These are phyloP conservation scores for Ctenoplectra terminalis DNA, from an alignment of 1,140 invertebrate species.

Conservation along the genomic window DNA sequence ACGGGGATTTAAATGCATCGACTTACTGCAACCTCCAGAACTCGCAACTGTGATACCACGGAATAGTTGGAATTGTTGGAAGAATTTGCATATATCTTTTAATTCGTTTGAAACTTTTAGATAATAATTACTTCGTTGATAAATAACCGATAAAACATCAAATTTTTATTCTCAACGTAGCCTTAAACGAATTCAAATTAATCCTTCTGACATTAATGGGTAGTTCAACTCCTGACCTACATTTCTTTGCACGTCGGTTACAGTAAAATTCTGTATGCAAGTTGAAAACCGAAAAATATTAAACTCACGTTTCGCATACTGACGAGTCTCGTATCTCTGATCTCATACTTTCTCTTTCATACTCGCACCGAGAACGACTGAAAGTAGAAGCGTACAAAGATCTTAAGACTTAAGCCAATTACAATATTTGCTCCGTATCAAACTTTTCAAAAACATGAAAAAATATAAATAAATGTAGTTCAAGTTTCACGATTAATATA, in stretches of 20 bases:
- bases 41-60: not conserved
- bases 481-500: too few relatives aligned
- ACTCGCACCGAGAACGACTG: not conserved
- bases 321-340: not conserved
- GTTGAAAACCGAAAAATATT: not conserved
- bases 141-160: not conserved
- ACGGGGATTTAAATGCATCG: conserved; percentile 26
- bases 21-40: not conserved
- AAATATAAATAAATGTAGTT: too few relatives aligned
- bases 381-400: too few relatives aligned
- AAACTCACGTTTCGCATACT: not conserved
- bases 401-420: too few relatives aligned
- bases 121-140: not conserved
- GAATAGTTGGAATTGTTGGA: not conserved
- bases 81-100: not conserved
- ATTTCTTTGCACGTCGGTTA: not conserved
- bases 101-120: not conserved
- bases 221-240: not conserved
- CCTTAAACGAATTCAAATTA: not conserved
- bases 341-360: not conserved
- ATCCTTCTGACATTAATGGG: not conserved
- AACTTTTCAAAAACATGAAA: too few relatives aligned
- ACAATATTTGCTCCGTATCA: too few relatives aligned
- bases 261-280: too few relatives aligned
- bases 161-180: not conserved